A percentile compares a stretch with the other conserved stretches of the same genome.
These are phyloP conservation scores for Chelonus formosanus DNA, from an alignment of 2,888 invertebrate genomes.

Conservation along the genomic window DNA sequence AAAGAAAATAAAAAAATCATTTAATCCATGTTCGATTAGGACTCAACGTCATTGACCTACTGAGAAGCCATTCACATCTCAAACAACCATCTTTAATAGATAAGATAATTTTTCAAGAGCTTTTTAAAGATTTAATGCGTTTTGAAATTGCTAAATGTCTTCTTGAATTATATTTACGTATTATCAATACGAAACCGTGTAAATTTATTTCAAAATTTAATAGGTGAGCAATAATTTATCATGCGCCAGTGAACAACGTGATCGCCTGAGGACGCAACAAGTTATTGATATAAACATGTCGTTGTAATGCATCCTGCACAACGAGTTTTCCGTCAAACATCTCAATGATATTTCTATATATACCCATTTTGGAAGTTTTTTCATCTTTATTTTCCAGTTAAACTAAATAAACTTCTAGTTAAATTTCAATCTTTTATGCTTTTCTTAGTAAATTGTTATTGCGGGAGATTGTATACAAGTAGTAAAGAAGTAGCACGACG, in stretches of 20 bases:
- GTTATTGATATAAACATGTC: neutral
- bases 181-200: too few relatives aligned
- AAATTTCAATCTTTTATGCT: neutral
- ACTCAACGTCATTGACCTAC: conserved; percentile 20
- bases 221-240: conserved; percentile 1
- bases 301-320: neutral
- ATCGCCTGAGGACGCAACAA: conserved; percentile 11
- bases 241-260: conserved; percentile 7
- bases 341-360: neutral
- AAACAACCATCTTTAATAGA: neutral
- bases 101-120: neutral
- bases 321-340: conserved; percentile 10
- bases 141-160: too few relatives aligned
- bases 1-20: neutral
- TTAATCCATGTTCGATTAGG: neutral
- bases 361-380: neutral
- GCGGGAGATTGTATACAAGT: neutral
- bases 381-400: too few relatives aligned
- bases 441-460: neutral
- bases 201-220: neutral
- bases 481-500: conserved; percentile 41
- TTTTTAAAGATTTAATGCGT: too few relatives aligned
- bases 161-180: too few relatives aligned
- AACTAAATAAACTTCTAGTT: too few relatives aligned
- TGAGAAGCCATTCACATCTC: conserved; percentile 7